These are phyloP conservation scores for Tyto alba DNA, from an alignment of 2,113 vertebrate genomes.

Conservation along the genomic window DNA sequence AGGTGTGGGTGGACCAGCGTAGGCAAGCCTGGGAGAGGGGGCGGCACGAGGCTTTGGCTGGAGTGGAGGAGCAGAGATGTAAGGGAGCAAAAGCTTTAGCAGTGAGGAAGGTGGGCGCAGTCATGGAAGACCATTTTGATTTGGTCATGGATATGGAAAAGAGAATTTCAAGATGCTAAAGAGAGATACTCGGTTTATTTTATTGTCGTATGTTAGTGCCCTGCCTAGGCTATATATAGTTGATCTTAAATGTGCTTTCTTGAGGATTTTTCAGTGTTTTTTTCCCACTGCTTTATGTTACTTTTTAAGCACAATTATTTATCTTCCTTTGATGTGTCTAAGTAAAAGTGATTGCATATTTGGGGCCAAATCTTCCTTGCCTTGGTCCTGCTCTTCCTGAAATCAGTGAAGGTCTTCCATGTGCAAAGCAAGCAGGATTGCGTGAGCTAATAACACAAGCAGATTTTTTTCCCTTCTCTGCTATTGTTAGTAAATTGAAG, in stretches of 20 bases:
- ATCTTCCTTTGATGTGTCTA: background rate
- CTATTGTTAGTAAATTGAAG: background rate
- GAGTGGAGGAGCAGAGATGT: background rate
- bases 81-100: background rate
- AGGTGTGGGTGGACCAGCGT: background rate
- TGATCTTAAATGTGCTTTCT: background rate
- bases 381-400: background rate
- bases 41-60: background rate
- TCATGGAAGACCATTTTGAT: background rate
- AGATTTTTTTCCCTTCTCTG: background rate
- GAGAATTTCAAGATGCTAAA: background rate
- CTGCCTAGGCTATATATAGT: background rate
- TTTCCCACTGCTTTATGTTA: fast-evolving
- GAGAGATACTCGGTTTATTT: background rate
- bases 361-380: background rate
- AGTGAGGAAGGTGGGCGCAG: background rate
- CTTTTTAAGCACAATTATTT: background rate
- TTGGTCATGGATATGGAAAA: fast-evolving
- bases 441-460: background rate
- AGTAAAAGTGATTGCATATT: background rate
- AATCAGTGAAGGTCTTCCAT: background rate
- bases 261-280: background rate
- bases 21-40: background rate
- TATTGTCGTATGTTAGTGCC: background rate
- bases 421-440: background rate